Percentiles rank a stretch among this genome's conserved stretches.
These are phyloP conservation scores for Xanthia togata DNA, from an alignment of 2,888 invertebrate genomes.

Conservation along the genomic window DNA sequence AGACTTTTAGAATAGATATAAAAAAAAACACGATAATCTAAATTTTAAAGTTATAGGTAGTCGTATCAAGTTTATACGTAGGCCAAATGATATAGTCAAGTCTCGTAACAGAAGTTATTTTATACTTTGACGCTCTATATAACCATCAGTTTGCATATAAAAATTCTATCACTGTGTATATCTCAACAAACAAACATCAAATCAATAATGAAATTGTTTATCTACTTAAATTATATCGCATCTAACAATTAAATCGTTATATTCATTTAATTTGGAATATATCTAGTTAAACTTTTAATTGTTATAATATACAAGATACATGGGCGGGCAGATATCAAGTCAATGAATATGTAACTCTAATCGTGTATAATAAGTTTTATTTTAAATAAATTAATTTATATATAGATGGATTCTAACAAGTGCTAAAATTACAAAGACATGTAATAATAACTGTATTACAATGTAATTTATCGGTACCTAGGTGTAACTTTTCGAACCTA, in stretches of 20 bases:
- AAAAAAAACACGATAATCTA: slow-evolving; percentile 63
- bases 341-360: slow-evolving; percentile 67
- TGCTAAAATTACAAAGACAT: slow-evolving; percentile 75
- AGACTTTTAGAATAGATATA: slow-evolving; percentile 60
- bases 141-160: slow-evolving; percentile 56
- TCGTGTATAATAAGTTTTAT: slow-evolving; percentile 71
- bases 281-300: slow-evolving; percentile 64
- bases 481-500: slow-evolving; percentile 65
- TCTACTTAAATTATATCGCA: slow-evolving; percentile 55
- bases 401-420: slow-evolving; percentile 77
- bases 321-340: slow-evolving; percentile 68
- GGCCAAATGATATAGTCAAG: slow-evolving; percentile 64
- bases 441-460: slow-evolving; percentile 72
- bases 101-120: slow-evolving; percentile 49
- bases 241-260: slow-evolving; percentile 59
- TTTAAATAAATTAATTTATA: slow-evolving; percentile 71
- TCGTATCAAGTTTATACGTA: slow-evolving; percentile 66
- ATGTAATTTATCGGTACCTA: slow-evolving; percentile 58
- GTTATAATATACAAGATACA: slow-evolving; percentile 59
- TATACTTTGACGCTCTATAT: slow-evolving; percentile 35
- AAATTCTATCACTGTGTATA: slow-evolving; percentile 54
- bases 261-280: slow-evolving; percentile 64
- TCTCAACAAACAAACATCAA: slow-evolving; percentile 52
- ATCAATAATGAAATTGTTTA: slow-evolving; percentile 52
- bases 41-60: slow-evolving; percentile 53